Evolutionary conservation across 2,888 invertebrate genomes (phyloP).

Genomic region (Oscheius sp.): DNA sequence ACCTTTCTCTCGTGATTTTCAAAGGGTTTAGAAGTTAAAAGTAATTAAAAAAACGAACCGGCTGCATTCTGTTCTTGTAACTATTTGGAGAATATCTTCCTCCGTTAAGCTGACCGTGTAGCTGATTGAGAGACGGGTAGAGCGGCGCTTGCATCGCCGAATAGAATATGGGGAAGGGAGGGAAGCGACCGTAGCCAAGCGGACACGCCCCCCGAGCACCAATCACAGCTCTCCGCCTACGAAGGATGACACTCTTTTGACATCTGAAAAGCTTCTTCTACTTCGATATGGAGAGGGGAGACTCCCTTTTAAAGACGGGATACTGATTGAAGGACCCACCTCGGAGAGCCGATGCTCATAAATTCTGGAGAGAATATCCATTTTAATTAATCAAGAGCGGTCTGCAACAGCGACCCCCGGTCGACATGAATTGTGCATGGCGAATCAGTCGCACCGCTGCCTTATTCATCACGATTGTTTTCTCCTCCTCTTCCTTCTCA

Average conservation of each 20-base stretch:
- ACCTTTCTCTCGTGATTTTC: background rate
- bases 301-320: background rate
- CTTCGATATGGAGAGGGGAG: too few relatives aligned
- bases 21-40: background rate
- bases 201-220: background rate
- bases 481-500: too few relatives aligned
- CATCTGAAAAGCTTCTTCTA: background rate
- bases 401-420: background rate
- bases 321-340: background rate
- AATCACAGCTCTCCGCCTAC: constrained; percentile 23
- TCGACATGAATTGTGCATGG: constrained; percentile 23
- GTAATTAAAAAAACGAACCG: constrained; percentile 8
- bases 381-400: constrained; percentile 26
- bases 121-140: constrained; percentile 33
- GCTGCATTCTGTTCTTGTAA: constrained; percentile 33
- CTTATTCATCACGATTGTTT: constrained; percentile 21
- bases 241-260: background rate
- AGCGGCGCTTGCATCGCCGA: constrained; percentile 34
- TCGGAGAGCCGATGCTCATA: background rate
- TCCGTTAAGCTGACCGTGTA: constrained; percentile 31
- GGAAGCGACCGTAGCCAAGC: constrained; percentile 14
- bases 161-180: constrained; percentile 21
- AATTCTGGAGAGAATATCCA: constrained; percentile 20
- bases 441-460: constrained; percentile 16
- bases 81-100: constrained; percentile 29